phyloP scores from a whole-genome alignment of 1,140 invertebrate species.

The Temnothorax longispinosus region DNA sequence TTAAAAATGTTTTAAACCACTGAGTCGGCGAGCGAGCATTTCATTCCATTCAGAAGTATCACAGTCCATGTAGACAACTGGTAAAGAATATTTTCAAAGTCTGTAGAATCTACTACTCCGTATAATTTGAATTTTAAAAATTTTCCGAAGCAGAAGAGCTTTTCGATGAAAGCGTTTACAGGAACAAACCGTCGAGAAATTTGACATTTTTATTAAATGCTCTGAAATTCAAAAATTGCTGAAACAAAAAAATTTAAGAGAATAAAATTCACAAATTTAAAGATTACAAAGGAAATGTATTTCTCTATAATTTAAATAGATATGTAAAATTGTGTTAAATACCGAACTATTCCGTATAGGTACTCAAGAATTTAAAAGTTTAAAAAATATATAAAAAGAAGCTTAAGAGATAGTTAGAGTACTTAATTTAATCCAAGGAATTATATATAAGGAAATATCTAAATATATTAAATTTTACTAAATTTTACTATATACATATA shows the following conservation, averaged over 20 bases:
- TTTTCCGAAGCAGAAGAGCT: background rate
- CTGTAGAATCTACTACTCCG: background rate
- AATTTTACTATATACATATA: too few relatives aligned
- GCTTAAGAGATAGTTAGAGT: background rate
- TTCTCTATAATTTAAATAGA: background rate
- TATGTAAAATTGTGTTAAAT: background rate
- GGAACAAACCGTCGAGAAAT: background rate
- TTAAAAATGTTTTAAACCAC: background rate
- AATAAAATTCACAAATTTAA: background rate
- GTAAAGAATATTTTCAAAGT: slow-evolving; percentile 10
- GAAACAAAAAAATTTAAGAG: background rate
- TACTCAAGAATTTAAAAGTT: background rate
- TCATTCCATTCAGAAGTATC: background rate
- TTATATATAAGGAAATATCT: background rate
- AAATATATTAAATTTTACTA: too few relatives aligned
- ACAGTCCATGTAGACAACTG: background rate
- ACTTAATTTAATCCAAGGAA: background rate
- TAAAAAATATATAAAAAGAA: background rate
- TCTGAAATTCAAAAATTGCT: background rate
- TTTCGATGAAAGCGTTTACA: background rate
- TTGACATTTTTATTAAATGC: background rate
- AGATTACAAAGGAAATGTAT: background rate
- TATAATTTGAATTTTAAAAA: background rate
- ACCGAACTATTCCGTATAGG: background rate
- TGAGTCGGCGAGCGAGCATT: background rate